A percentile compares a stretch with the other conserved stretches of the same genome.
Evolutionary conservation across 2,888 invertebrate genomes (phyloP).

Genomic region (Thymelicus lineola): DNA sequence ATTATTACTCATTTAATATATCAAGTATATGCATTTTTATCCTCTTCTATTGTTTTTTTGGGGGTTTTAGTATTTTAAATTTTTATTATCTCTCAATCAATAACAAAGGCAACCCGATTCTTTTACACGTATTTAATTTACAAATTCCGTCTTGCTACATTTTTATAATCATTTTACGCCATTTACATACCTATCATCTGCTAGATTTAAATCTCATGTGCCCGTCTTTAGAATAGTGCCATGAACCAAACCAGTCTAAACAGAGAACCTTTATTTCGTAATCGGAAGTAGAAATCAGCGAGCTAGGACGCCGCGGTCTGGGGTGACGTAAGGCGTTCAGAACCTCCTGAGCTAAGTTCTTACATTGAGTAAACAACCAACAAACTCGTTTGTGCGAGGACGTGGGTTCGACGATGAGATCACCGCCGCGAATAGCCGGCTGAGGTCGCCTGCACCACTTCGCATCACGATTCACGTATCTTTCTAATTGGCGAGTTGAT

Average conservation of each 20-base stretch:
- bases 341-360: constrained; percentile 71
- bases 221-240: too few species aligned
- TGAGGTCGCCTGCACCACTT: constrained; percentile 79
- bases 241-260: constrained; percentile 1
- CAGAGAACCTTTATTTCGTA: constrained; percentile 27
- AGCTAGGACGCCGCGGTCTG: constrained; percentile 28
- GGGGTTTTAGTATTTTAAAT: too few species aligned
- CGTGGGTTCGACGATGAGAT: constrained; percentile 80
- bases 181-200: too few species aligned
- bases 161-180: too few species aligned
- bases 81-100: too few species aligned
- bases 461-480: constrained; percentile 70
- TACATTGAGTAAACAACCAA: constrained; percentile 79
- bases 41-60: too few species aligned
- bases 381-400: constrained; percentile 83
- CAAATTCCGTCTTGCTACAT: too few species aligned
- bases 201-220: background rate
- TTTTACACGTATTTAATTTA: too few species aligned
- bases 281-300: constrained; percentile 36
- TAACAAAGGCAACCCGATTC: too few species aligned
- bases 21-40: background rate
- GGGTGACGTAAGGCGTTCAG: constrained; percentile 69
- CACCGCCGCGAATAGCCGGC: constrained; percentile 75
- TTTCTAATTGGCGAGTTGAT: constrained; percentile 75
- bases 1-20: background rate